Base-by-base conservation (phyloP, 2,797 vertebrate genomes). In the Aselliscus stoliczkanus region DNA sequence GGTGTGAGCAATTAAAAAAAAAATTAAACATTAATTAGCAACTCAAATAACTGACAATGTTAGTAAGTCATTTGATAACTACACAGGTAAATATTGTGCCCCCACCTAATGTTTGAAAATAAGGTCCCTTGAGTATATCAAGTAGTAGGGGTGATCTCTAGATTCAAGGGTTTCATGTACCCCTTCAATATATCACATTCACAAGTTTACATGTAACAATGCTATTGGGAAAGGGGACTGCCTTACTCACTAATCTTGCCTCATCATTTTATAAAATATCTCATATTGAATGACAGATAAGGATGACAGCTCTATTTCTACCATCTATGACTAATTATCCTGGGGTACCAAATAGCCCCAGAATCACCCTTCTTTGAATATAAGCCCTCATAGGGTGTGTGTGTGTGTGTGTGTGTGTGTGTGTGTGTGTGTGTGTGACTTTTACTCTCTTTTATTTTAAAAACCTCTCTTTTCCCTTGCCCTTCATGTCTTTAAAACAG, bases 1-100 rank as follows among this genome's bases (percentile, higher is more conserved):
- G 96, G 96, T 97, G 97, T 95, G 84, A 96, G 93, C 93, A 97
- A 98, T 98, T 98, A 96, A 77, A 97, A 31, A 96, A 62, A 77
- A 96, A 94, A 97, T 97, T 96, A 97, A 92, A 95, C 94, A 93
- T 96, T 93, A 97, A 98, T 97, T 96, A 98, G 97, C 93, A 96
- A 90, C 65, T 96, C 92, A 77, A 97, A 87, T 75, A 73, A 96
- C 93, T 96, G 95, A 47, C 72, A 97, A 90, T 86, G 90, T 93
- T 88, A 91, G 56, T 94, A 94, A 83, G 80, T 86, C 27, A 31
- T 82, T 93, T 82, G 79, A 79, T 88, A 97, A 96, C 73, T 70
- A 47, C 25, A 88, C 39, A 88, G 93, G 92, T 94, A 98, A 98
- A 98, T 95, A 97, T 96, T 98, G 47, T 93, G 39, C 75, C 95